Conservation (phyloP, 2,888 invertebrate genomes). For the Meganola albula region DNA sequence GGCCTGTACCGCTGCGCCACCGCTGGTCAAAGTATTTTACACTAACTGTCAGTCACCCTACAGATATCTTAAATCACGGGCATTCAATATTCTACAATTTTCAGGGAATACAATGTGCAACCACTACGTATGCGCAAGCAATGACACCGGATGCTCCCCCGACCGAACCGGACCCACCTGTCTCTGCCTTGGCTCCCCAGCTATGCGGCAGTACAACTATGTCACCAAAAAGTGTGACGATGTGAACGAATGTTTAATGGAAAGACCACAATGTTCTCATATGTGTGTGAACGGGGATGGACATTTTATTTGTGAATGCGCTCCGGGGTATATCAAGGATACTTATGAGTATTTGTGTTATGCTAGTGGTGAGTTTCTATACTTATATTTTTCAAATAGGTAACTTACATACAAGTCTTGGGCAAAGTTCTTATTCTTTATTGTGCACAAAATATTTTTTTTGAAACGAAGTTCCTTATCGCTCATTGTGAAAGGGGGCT, state of each 20-base stretch:
- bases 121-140: slow-evolving; percentile 38
- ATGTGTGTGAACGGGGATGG: slow-evolving; percentile 79
- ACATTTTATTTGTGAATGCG: slow-evolving; percentile 81
- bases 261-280: slow-evolving; percentile 83
- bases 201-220: slow-evolving; percentile 53
- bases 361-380: slow-evolving; percentile 40
- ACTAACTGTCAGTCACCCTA: no score
- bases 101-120: slow-evolving; percentile 58
- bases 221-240: slow-evolving; percentile 67
- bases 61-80: no score
- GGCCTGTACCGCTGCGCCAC: no score
- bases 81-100: neutral
- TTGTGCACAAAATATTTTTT: no score
- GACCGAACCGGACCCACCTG: slow-evolving; percentile 66
- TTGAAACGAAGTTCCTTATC: no score
- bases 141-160: slow-evolving; percentile 37
- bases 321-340: slow-evolving; percentile 49
- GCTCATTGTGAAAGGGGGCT: no score
- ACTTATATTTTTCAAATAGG: neutral
- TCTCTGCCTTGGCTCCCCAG: slow-evolving; percentile 58
- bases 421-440: no score
- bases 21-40: no score
- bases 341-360: slow-evolving; percentile 41
- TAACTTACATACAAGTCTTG: no score
- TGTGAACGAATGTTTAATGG: slow-evolving; percentile 80